Conservation (phyloP, 2,888 invertebrate species). For the Salpingus planirostris region DNA sequence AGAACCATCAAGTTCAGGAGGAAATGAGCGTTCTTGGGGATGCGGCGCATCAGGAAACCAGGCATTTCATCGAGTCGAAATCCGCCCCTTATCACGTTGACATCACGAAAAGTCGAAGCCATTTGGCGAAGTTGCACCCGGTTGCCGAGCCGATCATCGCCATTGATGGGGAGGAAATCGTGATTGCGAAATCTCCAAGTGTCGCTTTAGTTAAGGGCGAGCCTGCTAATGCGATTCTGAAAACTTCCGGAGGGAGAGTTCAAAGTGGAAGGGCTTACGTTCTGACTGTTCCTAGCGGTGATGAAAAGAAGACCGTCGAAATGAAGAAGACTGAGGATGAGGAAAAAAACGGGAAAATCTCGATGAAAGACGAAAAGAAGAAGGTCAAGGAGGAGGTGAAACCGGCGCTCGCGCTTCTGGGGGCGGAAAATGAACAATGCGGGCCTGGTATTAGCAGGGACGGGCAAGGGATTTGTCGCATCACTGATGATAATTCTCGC, state of each 20-base stretch:
- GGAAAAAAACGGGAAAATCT: neutral
- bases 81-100: slow-evolving; percentile 60
- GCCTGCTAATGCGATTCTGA: neutral
- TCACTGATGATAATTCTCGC: no score
- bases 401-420: slow-evolving; percentile 41
- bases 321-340: slow-evolving; percentile 15
- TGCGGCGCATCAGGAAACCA: slow-evolving; percentile 31
- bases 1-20: slow-evolving; percentile 15
- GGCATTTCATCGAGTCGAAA: slow-evolving; percentile 57
- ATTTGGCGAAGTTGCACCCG: slow-evolving; percentile 29
- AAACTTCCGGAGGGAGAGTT: no score
- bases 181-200: slow-evolving; percentile 29
- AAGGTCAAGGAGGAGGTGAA: slow-evolving; percentile 27
- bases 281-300: slow-evolving; percentile 27
- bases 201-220: slow-evolving; percentile 23
- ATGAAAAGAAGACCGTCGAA: slow-evolving; percentile 20
- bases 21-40: slow-evolving; percentile 17
- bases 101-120: slow-evolving; percentile 38
- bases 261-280: slow-evolving; percentile 27
- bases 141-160: slow-evolving; percentile 8
- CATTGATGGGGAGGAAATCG: slow-evolving; percentile 21
- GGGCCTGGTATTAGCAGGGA: slow-evolving; percentile 64
- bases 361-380: slow-evolving; percentile 19
- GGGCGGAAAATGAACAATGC: slow-evolving; percentile 60
- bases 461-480: slow-evolving; percentile 58